These are phyloP conservation scores for Gyps fulvus DNA, from an alignment of 2,113 vertebrate genomes.

Conservation along the genomic window DNA sequence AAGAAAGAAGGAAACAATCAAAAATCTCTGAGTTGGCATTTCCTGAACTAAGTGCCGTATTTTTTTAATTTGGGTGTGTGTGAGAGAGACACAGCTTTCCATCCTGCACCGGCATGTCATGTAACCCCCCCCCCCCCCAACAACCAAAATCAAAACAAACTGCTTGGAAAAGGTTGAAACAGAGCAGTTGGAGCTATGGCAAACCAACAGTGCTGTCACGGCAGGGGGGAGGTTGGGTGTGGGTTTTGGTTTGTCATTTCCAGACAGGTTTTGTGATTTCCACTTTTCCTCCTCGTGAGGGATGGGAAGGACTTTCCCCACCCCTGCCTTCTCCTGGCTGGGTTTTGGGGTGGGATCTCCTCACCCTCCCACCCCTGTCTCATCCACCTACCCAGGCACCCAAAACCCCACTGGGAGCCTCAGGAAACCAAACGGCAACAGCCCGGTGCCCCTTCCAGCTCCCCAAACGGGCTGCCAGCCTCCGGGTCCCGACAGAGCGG, in stretches of 20 bases:
- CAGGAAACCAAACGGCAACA: accelerated
- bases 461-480: background rate
- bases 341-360: background rate
- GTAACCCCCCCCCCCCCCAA: background rate
- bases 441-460: background rate
- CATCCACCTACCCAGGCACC: background rate
- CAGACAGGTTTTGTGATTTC: background rate
- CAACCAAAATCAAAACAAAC: background rate
- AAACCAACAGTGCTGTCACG: accelerated
- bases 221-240: background rate
- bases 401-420: background rate
- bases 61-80: conserved; percentile 33
- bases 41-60: background rate
- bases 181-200: accelerated
- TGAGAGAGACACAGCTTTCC: background rate
- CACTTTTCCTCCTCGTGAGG: accelerated
- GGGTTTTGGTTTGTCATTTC: background rate
- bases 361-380: background rate
- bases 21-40: background rate
- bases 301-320: background rate
- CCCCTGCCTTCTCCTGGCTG: background rate
- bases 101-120: background rate
- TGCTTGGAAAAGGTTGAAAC: background rate
- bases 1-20: background rate
- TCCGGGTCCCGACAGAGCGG: accelerated